phyloP scores from a whole-genome alignment of 2,888 invertebrate species.

The Heliconius aoede region DNA sequence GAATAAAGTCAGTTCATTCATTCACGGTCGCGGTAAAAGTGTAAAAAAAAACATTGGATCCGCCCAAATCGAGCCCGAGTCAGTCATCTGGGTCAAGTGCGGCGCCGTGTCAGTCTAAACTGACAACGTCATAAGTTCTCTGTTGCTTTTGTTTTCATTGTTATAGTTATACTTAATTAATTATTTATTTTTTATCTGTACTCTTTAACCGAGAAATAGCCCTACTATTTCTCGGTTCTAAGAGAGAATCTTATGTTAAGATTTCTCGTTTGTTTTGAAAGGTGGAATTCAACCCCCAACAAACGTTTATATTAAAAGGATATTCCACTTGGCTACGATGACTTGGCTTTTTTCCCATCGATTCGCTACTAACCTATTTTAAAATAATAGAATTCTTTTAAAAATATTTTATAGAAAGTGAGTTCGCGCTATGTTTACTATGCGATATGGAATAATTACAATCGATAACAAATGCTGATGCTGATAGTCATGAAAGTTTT shows the following conservation, averaged over 20 bases:
- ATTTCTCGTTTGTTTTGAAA: background rate
- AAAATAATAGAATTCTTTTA: constrained; percentile 13
- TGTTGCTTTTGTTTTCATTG: background rate
- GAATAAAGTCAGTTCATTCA: constrained; percentile 44
- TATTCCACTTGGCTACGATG: no score
- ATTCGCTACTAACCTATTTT: background rate
- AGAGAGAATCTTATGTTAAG: background rate
- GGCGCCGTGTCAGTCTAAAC: constrained; percentile 1
- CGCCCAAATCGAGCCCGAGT: constrained; percentile 23
- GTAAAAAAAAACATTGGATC: constrained; percentile 59
- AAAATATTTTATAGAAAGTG: constrained; percentile 23
- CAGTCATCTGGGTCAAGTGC: constrained; percentile 42
- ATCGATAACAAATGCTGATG: constrained; percentile 22
- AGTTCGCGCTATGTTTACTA: constrained; percentile 16
- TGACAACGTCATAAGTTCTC: background rate
- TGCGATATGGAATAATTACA: constrained; percentile 17
- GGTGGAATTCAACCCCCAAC: background rate
- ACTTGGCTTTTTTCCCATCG: no score
- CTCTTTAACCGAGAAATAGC: no score
- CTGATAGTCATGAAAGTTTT: constrained; percentile 16
- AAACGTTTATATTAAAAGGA: background rate
- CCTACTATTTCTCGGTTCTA: no score
- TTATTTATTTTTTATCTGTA: background rate
- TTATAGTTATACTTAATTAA: background rate
- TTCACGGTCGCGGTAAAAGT: constrained; percentile 70